Evolutionary conservation across 2,113 vertebrate genomes (phyloP), one percentile per base, ranked within the genome.

Genomic region (Felis chaus): DNA sequence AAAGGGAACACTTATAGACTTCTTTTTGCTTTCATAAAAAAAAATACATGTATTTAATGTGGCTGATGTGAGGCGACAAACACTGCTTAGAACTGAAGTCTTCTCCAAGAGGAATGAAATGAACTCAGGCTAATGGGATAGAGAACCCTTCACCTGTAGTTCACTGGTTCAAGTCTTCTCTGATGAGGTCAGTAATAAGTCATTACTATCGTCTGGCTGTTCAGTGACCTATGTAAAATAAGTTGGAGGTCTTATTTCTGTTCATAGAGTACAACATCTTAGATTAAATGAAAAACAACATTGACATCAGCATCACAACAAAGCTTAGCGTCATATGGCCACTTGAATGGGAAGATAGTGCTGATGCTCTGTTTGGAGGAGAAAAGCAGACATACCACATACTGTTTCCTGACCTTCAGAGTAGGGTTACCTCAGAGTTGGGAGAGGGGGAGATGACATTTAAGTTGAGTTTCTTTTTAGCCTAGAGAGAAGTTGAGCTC

Each of bases 161-260:
- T 95, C 89, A 91, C 39, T 55, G 50, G 83, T 89, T 96, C 91
- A 87, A 45, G 68, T 92, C 31, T 41, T 86, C 23, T 50, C n/a
- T 74, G 88, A 97, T 97, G 95, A 98, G 86, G 94, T 96, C 95
- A 96, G 76, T n/a, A 65, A 33, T 15, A 65, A 90, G 45, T 85
- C 61, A 86, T 95, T 96, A 80, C 48, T 53, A 48, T 25, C 18
- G 69, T 33, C 66, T 65, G 12, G 15, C 25, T 96, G 50, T 71
- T 91, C 94, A 93, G 33, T 95, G 96, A 97, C 88, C 95, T 96
- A 73, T 86, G 68, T 69, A 94, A 97, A 93, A 92, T 95, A 92
- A 94, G 39, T 50, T 55, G 39, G 87, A 96, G 29, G 13, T 71
- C 74, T 90, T 68, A 68, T 94, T 96, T 92, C 45, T 41, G 57